Evolutionary conservation across 1,140 invertebrate genomes (phyloP), one percentile per base, ranked within the genome.

Genomic region (Neodiprion virginianus): DNA sequence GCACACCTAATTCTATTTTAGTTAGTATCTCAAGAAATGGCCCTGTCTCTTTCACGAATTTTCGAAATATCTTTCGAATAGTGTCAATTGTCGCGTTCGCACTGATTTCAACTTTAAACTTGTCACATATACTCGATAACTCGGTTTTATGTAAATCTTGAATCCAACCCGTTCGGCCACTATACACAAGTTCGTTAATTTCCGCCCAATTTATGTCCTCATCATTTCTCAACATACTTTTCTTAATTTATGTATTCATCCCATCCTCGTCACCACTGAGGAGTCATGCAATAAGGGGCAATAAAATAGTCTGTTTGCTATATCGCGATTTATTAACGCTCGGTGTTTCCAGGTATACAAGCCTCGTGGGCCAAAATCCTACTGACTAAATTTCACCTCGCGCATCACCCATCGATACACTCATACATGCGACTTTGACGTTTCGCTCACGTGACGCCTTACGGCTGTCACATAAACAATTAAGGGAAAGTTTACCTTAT

Each of bases 91-190:
- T 11, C 50, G 23, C 72, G 40, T 40, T 72, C 11, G 23, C 72
- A 53, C 65, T 14, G 10, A 72, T 8, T 67, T 61, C 9, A 5
- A 66, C 65, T 67, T 65, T 48, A 49, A 28, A 73, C 47, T 72
- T 48, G 48, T 75, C 74, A 50, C 74, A 75, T 48, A 75, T 67
- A 49, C 50, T 1, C 49, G 71, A 23, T 49, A 75, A 71, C 28
- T 67, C 50, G 17, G 50, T 14, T 28, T 75, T 75, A 7, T 65
- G 17, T 21, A 71, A 48, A 12, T 69, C 48, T 9, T 75, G 71
- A 7, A 75, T 48, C 74, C 74, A 75, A 47, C 50, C 9, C 21
- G 74, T 75, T 71, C 71, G 69, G 61, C 74, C 61, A 71, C 65
- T 71, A 9, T 75, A 48, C 50, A 75, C 69, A n/a, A 71, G 17